phyloP scores from a whole-genome alignment of 1,140 invertebrate species.

The Tribolium castaneum region DNA sequence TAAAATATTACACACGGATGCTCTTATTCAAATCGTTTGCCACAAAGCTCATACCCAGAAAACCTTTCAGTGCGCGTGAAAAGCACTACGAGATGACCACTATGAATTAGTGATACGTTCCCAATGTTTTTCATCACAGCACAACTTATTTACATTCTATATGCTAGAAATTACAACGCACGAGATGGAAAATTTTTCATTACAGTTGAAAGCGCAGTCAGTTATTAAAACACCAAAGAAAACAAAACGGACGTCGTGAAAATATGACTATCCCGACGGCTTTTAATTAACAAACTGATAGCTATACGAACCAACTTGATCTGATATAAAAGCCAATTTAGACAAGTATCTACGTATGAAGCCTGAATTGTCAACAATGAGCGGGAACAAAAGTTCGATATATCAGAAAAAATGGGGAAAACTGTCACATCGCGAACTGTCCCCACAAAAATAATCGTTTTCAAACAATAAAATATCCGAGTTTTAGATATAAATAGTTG shows the following conservation, averaged over 20 bases:
- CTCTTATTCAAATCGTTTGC: slow-evolving; percentile 13
- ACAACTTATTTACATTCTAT: neutral
- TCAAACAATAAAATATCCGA: neutral
- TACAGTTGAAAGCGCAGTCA: neutral
- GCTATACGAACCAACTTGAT: neutral
- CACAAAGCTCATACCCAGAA: neutral
- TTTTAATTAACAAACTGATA: neutral
- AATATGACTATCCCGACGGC: neutral
- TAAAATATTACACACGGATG: slow-evolving; percentile 2
- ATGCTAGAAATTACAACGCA: neutral
- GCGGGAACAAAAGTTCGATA: neutral
- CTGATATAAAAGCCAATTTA: slow-evolving; percentile 8
- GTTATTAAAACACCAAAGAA: neutral
- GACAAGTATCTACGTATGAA: neutral
- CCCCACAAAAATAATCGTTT: neutral
- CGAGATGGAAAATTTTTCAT: neutral
- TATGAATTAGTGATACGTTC: neutral
- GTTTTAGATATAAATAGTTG: neutral
- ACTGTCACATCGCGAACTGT: neutral
- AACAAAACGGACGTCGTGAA: neutral
- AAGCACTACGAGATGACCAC: neutral
- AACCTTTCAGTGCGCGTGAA: neutral
- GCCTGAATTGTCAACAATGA: neutral
- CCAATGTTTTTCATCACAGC: neutral
- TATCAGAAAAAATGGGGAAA: neutral